Evolutionary conservation across 2,888 invertebrate genomes (phyloP).

Genomic region (Leuctra nigra): DNA sequence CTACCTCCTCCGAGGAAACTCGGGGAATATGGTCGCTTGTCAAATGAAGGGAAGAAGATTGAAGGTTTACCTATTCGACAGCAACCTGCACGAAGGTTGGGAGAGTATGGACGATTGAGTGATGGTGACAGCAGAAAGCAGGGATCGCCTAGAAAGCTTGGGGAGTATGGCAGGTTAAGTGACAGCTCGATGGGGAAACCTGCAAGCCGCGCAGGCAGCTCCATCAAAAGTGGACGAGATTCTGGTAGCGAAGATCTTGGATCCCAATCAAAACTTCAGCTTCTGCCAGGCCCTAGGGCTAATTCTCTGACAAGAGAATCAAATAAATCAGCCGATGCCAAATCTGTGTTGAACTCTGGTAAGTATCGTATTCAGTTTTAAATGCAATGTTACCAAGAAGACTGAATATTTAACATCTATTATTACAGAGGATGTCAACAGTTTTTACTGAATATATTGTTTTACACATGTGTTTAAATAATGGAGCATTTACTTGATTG

Average conservation of each 20-base stretch:
- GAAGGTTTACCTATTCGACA: too few relatives aligned
- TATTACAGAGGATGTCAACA: too few relatives aligned
- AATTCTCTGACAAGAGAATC: constrained; percentile 51
- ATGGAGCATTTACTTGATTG: neutral
- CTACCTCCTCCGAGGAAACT: neutral
- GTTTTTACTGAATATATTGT: too few relatives aligned
- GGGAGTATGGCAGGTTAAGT: constrained; percentile 52
- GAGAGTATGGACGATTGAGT: constrained; percentile 38
- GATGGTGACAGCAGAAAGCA: constrained; percentile 39
- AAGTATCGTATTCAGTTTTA: constrained; percentile 29
- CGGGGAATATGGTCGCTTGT: constrained; percentile 1
- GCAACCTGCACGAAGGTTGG: neutral
- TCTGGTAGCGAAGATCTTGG: constrained; percentile 27
- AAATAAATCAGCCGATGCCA: constrained; percentile 27
- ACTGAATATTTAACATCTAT: too few relatives aligned
- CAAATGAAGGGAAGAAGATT: constrained; percentile 36
- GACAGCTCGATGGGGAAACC: constrained; percentile 39
- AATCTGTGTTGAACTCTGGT: constrained; percentile 22
- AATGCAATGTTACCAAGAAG: constrained; percentile 14
- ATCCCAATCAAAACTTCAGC: constrained; percentile 32
- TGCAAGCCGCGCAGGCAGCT: constrained; percentile 12
- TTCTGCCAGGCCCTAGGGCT: constrained; percentile 37
- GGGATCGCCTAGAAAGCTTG: constrained; percentile 48
- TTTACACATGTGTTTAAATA: neutral
- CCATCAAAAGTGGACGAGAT: constrained; percentile 22